Base-by-base conservation (phyloP, 2,888 invertebrate genomes). In the Thecocarcelia acutangulata region DNA sequence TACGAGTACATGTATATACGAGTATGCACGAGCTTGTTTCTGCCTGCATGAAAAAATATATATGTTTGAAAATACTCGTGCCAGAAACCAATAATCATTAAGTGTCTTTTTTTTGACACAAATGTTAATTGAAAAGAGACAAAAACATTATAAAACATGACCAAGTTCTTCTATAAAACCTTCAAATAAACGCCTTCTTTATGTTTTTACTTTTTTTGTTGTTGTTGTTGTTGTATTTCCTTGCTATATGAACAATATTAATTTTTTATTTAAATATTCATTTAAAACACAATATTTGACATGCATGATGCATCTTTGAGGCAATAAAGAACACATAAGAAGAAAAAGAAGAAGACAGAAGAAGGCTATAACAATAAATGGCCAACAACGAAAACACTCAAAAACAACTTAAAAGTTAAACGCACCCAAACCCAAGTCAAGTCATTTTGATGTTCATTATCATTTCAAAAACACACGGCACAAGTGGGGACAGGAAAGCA, bases 41-140 rank as follows among this genome's bases (percentile, higher is more conserved):
- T 9, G 33, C 8, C 9, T 33, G 9, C 33, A 33, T 8, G 9
- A 6, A 33, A 9, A 8, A 5, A 28, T 28, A 28, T 28, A n/a
- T n/a, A n/a, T n/a, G n/a, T 28, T 6, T 28, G 6, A 28, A 28
- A 33, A 9, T 42, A 11, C 72, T 77, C 77, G 73, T 77, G 81
- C 68, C 63, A 68, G 19, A 46, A 15, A 28, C 17, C 37, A 56
- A 77, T 73, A 63, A 73, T 48, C 80, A 68, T 83, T 78, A 58
- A 81, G 3, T 66, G 70, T 79, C 61, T 59, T 59, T 69, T 66
- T 74, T 74, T 63, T 61, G 21, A 24, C 21, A 59, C 42, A 76
- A 81, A 85, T 85, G 83, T 83, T 85, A 85, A 84, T 85, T 83
- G 83, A 84, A 84, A 86, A 83, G 54, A 19, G 40, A 61, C 59